Evolutionary conservation across 2,888 invertebrate genomes (phyloP).

Genomic region (Ectemnius lituratus): DNA sequence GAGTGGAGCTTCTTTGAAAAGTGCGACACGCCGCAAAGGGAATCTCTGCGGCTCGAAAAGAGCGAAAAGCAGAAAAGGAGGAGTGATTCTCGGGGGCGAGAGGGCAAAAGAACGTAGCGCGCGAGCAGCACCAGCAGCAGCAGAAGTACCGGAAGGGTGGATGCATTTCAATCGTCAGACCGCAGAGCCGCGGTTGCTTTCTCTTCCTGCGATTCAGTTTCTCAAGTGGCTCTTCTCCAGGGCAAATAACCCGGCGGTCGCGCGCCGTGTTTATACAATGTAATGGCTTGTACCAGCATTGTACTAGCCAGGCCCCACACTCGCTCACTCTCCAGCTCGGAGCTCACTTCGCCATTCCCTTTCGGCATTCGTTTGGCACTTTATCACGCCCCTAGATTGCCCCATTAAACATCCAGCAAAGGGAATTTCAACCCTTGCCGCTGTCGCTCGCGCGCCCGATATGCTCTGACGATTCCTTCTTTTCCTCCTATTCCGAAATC

Average conservation of each 20-base stretch:
- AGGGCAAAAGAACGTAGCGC: conserved; percentile 10
- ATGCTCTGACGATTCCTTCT: neutral
- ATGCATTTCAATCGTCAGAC: conserved; percentile 52
- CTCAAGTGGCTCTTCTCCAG: conserved; percentile 49
- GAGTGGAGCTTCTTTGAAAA: conserved; percentile 41
- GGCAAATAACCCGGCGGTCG: conserved; percentile 36
- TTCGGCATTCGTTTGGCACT: conserved; percentile 75
- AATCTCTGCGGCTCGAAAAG: conserved; percentile 45
- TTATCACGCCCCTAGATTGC: conserved; percentile 78
- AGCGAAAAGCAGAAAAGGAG: conserved; percentile 21
- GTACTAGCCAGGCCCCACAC: conserved; percentile 30
- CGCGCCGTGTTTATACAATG: conserved; percentile 70
- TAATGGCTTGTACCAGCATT: conserved; percentile 69
- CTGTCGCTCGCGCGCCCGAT: conserved; percentile 10
- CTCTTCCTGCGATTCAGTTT: conserved; percentile 59
- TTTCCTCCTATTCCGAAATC: conserved; percentile 26
- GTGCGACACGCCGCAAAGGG: conserved; percentile 34
- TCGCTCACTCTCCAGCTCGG: conserved; percentile 13
- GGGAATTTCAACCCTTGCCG: conserved; percentile 69
- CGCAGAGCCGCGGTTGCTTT: conserved; percentile 31
- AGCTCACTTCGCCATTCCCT: conserved; percentile 73
- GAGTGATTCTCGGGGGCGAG: conserved; percentile 7
- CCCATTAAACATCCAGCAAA: conserved; percentile 78
- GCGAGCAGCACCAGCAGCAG: neutral
- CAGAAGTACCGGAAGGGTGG: conserved; percentile 51